A percentile compares a stretch with the other conserved stretches of the same genome.
Conservation (phyloP, 2,113 vertebrate species). For the Sardina pilchardus region DNA sequence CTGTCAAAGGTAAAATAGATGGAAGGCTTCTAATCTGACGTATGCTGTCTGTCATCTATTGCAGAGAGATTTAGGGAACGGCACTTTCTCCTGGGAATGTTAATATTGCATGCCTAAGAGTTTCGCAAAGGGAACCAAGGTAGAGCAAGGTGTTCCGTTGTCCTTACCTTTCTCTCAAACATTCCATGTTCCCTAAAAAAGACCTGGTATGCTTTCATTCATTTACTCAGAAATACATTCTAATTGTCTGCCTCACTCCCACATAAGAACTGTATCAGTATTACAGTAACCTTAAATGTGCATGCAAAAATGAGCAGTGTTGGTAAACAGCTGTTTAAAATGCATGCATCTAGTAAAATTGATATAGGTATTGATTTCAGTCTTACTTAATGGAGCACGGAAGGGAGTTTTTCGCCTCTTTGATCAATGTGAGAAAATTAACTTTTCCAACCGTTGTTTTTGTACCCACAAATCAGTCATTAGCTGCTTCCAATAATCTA, state of each 20-base stretch:
- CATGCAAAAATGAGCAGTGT: neutral
- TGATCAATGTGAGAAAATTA: constrained; percentile 43
- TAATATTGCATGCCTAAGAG: neutral
- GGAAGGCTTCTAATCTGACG: neutral
- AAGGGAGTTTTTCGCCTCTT: constrained; percentile 13
- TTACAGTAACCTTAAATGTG: too few relatives aligned
- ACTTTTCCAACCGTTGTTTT: constrained; percentile 43
- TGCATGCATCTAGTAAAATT: constrained; percentile 26
- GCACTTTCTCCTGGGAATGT: neutral
- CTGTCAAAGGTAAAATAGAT: neutral
- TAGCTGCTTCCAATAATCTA: constrained; percentile 19
- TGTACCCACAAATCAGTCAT: constrained; percentile 41
- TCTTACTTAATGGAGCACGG: neutral
- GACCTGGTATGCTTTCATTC: too few relatives aligned
- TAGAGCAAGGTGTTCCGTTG: neutral
- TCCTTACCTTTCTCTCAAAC: too few relatives aligned
- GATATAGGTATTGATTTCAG: constrained; percentile 25
- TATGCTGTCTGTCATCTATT: neutral
- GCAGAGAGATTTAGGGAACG: neutral
- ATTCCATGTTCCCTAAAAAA: too few relatives aligned
- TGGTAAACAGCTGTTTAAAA: neutral
- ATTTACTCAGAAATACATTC: too few relatives aligned
- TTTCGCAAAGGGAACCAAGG: neutral
- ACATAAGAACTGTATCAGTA: too few relatives aligned
- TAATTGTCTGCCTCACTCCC: too few relatives aligned